Conservation (phyloP, 2,113 vertebrate species). For the Caracal caracal region DNA sequence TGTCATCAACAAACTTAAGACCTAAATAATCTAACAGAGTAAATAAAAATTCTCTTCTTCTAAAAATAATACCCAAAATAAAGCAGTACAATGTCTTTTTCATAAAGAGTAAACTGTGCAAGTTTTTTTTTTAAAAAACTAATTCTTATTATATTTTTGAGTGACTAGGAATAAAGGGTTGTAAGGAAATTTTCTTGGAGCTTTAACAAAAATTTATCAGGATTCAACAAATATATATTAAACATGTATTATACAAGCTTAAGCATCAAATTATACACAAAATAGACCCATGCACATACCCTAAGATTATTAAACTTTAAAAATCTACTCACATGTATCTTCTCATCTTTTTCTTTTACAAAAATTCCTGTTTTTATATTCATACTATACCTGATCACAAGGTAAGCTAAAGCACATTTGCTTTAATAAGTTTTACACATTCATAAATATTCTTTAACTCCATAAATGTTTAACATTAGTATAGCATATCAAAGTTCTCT, state of each 20-base stretch:
- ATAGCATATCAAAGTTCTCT: conserved; percentile 82
- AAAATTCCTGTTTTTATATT: conserved; percentile 77
- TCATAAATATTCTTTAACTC: conserved; percentile 83
- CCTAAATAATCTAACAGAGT: conserved; percentile 32
- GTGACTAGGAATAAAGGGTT: conserved; percentile 24
- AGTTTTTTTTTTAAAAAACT: conserved; percentile 10
- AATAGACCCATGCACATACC: conserved; percentile 37
- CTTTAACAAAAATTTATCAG: conserved; percentile 56
- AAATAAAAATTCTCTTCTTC: conserved; percentile 59
- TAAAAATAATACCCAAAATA: conserved; percentile 20
- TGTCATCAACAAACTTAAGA: conserved; percentile 27
- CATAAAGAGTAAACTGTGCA: conserved; percentile 50
- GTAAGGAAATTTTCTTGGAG: conserved; percentile 56
- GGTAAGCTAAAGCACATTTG: conserved; percentile 83
- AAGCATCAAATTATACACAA: conserved; percentile 65
- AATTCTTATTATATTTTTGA: conserved; percentile 57
- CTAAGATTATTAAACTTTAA: conserved; percentile 66
- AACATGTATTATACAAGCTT: conserved; percentile 58
- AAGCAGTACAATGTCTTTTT: conserved; percentile 38
- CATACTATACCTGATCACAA: conserved; percentile 79
- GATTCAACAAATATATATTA: conserved; percentile 64
- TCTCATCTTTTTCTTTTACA: conserved; percentile 63
- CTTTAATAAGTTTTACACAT: conserved; percentile 82
- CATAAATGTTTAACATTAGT: conserved; percentile 82
- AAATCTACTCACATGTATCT: conserved; percentile 53